A percentile compares a stretch with the other conserved stretches of the same genome.
phyloP scores from a whole-genome alignment of 2,113 vertebrate species.

The Taxidea taxus region DNA sequence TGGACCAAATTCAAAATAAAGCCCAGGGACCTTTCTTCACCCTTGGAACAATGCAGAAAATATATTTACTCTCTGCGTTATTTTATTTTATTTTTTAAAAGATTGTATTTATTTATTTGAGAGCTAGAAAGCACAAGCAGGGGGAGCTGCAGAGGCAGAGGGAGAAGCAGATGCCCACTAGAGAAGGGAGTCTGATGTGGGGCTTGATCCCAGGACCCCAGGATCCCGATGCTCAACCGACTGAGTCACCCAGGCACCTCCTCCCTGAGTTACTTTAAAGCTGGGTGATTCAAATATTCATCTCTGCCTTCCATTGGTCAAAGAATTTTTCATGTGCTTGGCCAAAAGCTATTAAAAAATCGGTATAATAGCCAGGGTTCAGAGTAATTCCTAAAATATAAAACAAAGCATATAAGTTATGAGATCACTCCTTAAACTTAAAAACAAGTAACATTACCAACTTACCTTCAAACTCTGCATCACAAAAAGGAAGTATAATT shows the following conservation, averaged over 20 bases:
- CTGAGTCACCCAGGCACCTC: not conserved
- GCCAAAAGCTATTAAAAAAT: slow-evolving; percentile 31
- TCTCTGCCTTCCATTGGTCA: not conserved
- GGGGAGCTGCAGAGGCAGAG: not conserved
- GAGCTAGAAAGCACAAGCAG: not conserved
- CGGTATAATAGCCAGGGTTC: not conserved
- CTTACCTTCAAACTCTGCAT: not conserved
- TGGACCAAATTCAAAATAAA: not conserved
- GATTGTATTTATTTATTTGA: not conserved
- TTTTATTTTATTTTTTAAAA: not conserved
- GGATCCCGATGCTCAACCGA: not conserved
- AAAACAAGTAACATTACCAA: slow-evolving; percentile 11
- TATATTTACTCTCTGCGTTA: not conserved
- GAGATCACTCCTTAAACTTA: not conserved
- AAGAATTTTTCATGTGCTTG: not conserved
- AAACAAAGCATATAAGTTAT: not conserved
- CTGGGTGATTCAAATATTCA: not conserved
- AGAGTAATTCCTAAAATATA: not conserved
- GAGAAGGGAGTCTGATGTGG: not conserved
- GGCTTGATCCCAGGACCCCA: not conserved
- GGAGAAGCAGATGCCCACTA: not conserved
- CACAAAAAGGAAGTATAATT: not conserved
- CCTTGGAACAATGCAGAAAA: not conserved
- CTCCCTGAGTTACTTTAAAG: not conserved
- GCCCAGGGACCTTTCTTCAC: not conserved